Conservation (phyloP, 1,140 invertebrate genomes). For the Monomorium pharaonis region DNA sequence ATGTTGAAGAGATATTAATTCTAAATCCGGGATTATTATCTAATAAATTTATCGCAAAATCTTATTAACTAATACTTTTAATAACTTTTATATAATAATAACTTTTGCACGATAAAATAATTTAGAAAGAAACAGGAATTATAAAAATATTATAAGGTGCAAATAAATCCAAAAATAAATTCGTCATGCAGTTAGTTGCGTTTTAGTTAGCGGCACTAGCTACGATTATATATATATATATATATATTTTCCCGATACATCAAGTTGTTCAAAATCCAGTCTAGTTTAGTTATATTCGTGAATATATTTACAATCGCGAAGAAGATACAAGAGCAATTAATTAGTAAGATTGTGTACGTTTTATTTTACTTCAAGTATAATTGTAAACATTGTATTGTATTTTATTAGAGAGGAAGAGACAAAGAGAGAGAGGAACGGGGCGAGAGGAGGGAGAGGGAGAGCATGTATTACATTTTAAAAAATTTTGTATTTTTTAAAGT, state of each 20-base stretch:
- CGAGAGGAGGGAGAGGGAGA: too few relatives aligned
- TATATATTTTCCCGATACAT: background rate
- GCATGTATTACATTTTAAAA: background rate
- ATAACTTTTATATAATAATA: background rate
- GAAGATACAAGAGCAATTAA: background rate
- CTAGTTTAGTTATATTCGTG: background rate
- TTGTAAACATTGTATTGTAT: background rate
- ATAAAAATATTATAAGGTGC: conserved; percentile 1
- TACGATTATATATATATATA: background rate
- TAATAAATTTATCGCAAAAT: conserved; percentile 6
- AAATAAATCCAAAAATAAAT: conserved; percentile 15
- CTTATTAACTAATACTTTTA: background rate
- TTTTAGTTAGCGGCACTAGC: background rate
- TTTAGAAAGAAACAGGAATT: background rate
- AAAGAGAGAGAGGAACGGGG: too few relatives aligned
- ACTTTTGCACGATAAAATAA: background rate
- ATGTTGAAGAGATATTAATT: background rate
- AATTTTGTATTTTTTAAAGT: background rate
- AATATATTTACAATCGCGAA: background rate
- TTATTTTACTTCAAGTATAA: background rate
- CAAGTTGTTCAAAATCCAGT: background rate
- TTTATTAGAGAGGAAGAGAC: background rate
- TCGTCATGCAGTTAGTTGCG: background rate
- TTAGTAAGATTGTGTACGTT: background rate
- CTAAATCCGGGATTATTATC: background rate